A percentile compares a stretch with the other conserved stretches of the same genome.
Evolutionary conservation across 2,797 vertebrate species (phyloP).

Genomic region (Halcyon chelicuti): DNA sequence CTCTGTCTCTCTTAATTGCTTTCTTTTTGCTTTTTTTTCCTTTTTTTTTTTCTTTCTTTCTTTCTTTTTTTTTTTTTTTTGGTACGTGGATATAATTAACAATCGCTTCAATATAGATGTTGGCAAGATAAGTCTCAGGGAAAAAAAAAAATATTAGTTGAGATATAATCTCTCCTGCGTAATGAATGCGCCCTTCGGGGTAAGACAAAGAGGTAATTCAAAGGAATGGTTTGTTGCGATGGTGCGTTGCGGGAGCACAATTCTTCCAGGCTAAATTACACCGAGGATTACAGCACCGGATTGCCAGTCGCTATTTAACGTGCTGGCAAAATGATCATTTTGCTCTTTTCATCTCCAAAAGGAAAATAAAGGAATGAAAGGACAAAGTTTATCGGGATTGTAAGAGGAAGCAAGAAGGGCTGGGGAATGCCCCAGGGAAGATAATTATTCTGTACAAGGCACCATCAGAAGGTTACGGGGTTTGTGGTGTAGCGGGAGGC

Average conservation of each 20-base stretch:
- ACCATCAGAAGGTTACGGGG: constrained; percentile 44
- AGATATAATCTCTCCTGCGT: neutral
- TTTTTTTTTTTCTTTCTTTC: neutral
- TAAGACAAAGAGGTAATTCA: constrained; percentile 72
- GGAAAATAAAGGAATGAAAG: constrained; percentile 47
- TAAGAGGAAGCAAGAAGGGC: constrained; percentile 1
- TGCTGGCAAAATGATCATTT: constrained; percentile 55
- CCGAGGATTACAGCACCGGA: constrained; percentile 26
- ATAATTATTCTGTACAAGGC: constrained; percentile 49
- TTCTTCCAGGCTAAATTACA: constrained; percentile 48
- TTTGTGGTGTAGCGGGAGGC: constrained; percentile 12
- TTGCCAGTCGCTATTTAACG: constrained; percentile 41
- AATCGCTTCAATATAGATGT: constrained; percentile 15
- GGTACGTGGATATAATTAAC: constrained; percentile 18
- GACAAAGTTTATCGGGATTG: constrained; percentile 49
- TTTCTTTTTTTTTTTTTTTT: neutral
- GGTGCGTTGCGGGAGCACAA: constrained; percentile 5
- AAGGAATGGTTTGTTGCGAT: constrained; percentile 46
- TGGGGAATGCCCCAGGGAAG: neutral
- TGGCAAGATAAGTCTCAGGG: constrained; percentile 11
- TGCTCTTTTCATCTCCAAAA: constrained; percentile 59
- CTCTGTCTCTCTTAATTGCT: neutral
- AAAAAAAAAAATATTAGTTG: constrained; percentile 7
- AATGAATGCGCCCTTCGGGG: constrained; percentile 51
- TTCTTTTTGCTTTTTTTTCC: neutral